Base-by-base conservation (phyloP, 2,113 vertebrate genomes). In the Chaetodon auriga region DNA sequence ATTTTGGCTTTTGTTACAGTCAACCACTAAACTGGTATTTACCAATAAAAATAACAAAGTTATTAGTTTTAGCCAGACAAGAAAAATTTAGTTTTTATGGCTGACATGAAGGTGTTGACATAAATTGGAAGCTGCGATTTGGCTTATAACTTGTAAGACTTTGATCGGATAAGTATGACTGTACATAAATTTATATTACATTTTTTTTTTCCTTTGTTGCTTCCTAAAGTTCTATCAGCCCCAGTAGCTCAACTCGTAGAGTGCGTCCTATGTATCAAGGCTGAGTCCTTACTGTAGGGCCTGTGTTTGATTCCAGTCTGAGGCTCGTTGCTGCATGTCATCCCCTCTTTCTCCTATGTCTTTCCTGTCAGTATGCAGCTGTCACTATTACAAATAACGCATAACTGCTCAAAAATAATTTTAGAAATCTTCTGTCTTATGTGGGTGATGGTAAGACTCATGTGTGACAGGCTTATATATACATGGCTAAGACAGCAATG, bases 11-110 rank as follows among this genome's bases (percentile, higher is more conserved):
- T 66, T 43, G 60, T 19, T 15, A 25, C 46, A 76, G 38, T 18
- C 30, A 61, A 65, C 14, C n/a, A 6, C 43, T 36, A 61, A 66
- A 68, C 62, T 61, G 70, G 46, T 21, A 18, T 63, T 68, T 55
- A 51, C 49, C 25, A 61, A 35, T 74, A 23, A 69, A 49, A 49
- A 73, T 41, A 78, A 81, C 30, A 46, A n/a, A n/a, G n/a, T n/a
- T n/a, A n/a, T n/a, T n/a, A 79, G 19, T 54, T 77, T 48, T 69
- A 43, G n/a, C 21, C 51, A 62, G 35, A 38, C 30, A 43, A 41
- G 35, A 68, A 77, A 74, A 46, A 19, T 30, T 23, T 4, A 38
- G 12, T 75, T 82, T 89, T 81, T 81, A 80, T 86, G 78, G 58
- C 30, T 66, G 16, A 25, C 55, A 87, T 75, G 69, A 89, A 38